Base-by-base conservation (phyloP, 2,888 invertebrate species). In the Heteropelma amictum region DNA sequence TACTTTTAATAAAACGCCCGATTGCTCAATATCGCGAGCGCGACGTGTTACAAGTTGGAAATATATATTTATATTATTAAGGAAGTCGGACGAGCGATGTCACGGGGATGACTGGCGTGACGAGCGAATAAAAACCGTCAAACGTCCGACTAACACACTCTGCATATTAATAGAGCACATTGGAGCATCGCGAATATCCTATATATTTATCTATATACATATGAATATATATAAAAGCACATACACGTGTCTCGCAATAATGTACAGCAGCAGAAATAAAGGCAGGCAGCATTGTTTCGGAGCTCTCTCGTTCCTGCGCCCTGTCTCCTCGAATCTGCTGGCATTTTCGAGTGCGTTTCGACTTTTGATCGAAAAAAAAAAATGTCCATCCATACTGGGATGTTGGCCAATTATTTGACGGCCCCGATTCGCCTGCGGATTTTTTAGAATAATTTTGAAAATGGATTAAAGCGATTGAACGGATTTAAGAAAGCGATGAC, bases 101-200 rank as follows among this genome's bases (percentile, higher is more conserved):
- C 79, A 78, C 78, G 77, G 72, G 72, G 70, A n/a, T 61, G 61
- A 71, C 64, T 76, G 35, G 38, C 79, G 79, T 79, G 79, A 79
- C 77, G 71, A 67, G 73, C 75, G 76, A 79, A 71, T 72, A 67
- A 76, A 79, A 79, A 77, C 75, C 75, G 67, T 71, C 70, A 71
- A 75, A 75, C 75, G 75, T 61, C 49, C 33, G 70, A 74, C 67
- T 58, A 68, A 71, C 67, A 71, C 67, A 45, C 71, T 54, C 71
- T 76, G 75, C 75, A 76, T 76, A 71, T 76, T 76, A 68, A 76
- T 76, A 71, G 65, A 74, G 5, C 60, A 33, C 65, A 42, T 33
- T 19, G 54, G 60, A 56, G 38, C 38, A 64, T 65, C 49, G 26
- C 70, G 42, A 56, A 68, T 76, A 58, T n/a, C n/a, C n/a, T n/a